A percentile compares a stretch with the other conserved stretches of the same genome.
phyloP scores from a whole-genome alignment of 2,797 vertebrate species.

The Rhinoraja longicauda region DNA sequence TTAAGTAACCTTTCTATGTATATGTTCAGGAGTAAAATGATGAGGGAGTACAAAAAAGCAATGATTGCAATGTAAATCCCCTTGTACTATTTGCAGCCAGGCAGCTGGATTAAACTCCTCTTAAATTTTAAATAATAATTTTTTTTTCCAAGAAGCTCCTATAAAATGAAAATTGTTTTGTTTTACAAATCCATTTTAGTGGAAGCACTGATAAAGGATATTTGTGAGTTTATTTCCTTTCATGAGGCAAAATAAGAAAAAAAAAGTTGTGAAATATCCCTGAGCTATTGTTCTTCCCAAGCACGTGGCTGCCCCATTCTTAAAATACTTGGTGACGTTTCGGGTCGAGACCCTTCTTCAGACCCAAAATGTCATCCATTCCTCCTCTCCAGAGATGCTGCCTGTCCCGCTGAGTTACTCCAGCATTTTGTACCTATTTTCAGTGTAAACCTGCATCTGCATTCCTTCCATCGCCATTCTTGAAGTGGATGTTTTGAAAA shows the following conservation, averaged over 20 bases:
- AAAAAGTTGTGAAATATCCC: not conserved
- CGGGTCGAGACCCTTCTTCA: too few relatives aligned
- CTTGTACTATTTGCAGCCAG: not conserved
- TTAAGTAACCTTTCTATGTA: not conserved
- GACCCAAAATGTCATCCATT: too few relatives aligned
- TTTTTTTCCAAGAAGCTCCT: not conserved
- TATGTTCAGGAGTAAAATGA: not conserved
- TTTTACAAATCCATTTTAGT: not conserved
- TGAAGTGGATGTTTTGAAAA: slow-evolving; percentile 1
- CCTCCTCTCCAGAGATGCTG: too few relatives aligned
- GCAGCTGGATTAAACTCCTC: not conserved
- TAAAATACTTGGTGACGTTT: too few relatives aligned
- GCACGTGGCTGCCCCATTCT: not conserved
- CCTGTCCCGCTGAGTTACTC: too few relatives aligned
- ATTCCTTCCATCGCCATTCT: not conserved
- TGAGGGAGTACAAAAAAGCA: too few relatives aligned
- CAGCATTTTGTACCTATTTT: too few relatives aligned
- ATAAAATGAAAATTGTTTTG: not conserved
- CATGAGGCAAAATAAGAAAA: not conserved
- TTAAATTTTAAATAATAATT: not conserved
- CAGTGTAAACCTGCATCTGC: too few relatives aligned
- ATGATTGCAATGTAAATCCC: not conserved
- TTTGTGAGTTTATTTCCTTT: not conserved
- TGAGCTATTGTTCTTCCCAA: not conserved
- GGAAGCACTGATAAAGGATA: not conserved